phyloP scores from a whole-genome alignment of 1,140 invertebrate genomes.

The Lordiphosa mommai region DNA sequence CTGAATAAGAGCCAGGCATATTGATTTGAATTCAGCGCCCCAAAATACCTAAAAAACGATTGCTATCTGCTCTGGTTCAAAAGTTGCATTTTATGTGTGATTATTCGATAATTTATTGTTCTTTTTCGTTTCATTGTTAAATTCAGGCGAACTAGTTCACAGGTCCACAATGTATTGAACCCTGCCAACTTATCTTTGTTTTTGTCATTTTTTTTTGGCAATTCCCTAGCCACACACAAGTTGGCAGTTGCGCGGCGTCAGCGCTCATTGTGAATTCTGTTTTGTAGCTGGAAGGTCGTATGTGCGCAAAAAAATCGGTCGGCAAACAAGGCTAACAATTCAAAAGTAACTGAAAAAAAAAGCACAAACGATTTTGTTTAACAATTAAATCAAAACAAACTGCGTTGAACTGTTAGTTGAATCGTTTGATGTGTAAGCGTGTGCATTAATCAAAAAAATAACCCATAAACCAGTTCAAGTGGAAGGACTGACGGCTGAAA shows the following conservation, averaged over 20 bases:
- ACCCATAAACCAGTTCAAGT: constrained; percentile 18
- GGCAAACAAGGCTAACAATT: constrained; percentile 33
- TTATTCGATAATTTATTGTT: too few relatives aligned
- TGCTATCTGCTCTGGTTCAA: too few relatives aligned
- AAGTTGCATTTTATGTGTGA: too few relatives aligned
- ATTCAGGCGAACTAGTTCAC: too few relatives aligned
- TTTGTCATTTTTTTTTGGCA: too few relatives aligned
- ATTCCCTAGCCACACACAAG: too few relatives aligned
- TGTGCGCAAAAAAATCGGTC: constrained; percentile 43
- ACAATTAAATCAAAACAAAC: constrained; percentile 15
- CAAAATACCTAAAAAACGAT: too few relatives aligned
- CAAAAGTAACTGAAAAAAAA: constrained; percentile 36
- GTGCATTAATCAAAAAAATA: constrained; percentile 9
- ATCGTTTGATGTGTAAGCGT: constrained; percentile 29
- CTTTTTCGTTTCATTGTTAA: too few relatives aligned
- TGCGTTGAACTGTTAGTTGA: constrained; percentile 29
- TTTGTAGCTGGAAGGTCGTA: constrained; percentile 46
- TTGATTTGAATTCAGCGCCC: too few relatives aligned
- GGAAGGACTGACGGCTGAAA: constrained; percentile 21
- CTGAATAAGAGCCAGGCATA: too few relatives aligned
- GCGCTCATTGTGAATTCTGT: constrained; percentile 44
- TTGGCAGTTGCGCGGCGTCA: background rate
- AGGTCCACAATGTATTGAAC: too few relatives aligned
- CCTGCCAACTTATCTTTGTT: too few relatives aligned
- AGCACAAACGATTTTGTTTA: constrained; percentile 5